Evolutionary conservation across 23 tunicate genomes (phyloP), one percentile per base, ranked within the genome.

Genomic region (Clavelina lepadiformis): DNA sequence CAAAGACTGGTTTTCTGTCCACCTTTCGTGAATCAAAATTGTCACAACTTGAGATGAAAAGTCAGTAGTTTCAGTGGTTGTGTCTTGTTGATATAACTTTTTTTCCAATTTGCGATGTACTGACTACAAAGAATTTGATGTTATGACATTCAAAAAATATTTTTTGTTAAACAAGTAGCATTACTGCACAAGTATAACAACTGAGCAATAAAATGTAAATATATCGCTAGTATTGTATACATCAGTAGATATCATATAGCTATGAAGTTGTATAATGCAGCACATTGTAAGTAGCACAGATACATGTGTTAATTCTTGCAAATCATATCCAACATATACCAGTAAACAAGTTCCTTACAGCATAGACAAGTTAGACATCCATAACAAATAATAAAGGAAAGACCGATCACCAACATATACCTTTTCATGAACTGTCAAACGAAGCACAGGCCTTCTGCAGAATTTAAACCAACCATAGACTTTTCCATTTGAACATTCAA

Each of bases 401-500:
- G 11, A 6, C 5, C 21, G 6, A 7, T n/a, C 28, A 20, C 27
- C 3, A 11, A 31, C 20, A 4, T 6, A 49, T 71, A 82, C 89
- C 80, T 82, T 82, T 66, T 82, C 89, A 55, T 68, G 31, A 6
- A 82, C 69, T 20, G 80, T 65, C 7, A 82, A 56, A 31, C 66
- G 51, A 18, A 73, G 31, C 3, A 46, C 7, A 37, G 80, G 80
- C 33, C 89, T 73, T 73, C 89, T 73, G 56, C 89, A 82, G 49
- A 82, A 82, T 45, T 65, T 56, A 57, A 59, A 82, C 74, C 89
- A 74, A 18, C 89, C 89, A 38, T 58, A 21, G 34, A 79, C 76
- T 3, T 58, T 55, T 53, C 37, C n/a, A 35, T 8, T 35, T 34
- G 24, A 5, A 35, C 29, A 19, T 35, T 35, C 50, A 18, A 28